Evolutionary conservation across 2,888 invertebrate species (phyloP).

Genomic region (Thymelicus acteon): DNA sequence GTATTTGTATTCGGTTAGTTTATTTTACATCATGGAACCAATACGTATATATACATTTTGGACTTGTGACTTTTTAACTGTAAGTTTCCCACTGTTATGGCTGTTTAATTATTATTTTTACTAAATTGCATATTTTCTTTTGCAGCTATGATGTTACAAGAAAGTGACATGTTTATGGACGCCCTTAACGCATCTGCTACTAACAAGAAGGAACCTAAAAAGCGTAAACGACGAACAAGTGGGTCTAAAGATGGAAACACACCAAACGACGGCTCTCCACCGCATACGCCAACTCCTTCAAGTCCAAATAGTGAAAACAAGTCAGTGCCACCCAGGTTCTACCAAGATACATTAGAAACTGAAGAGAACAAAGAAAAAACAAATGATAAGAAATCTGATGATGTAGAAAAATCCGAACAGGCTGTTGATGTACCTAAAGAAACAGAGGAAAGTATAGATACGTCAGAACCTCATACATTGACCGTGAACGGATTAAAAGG

Average conservation of each 20-base stretch:
- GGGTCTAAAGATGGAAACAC: slow-evolving; percentile 87
- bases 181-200: slow-evolving; percentile 92
- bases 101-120: no score
- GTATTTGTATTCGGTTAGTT: neutral
- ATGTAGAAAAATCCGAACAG: slow-evolving; percentile 54
- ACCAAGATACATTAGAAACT: slow-evolving; percentile 94
- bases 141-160: slow-evolving; percentile 91
- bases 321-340: slow-evolving; percentile 90
- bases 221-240: slow-evolving; percentile 90
- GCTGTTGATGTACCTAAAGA: slow-evolving; percentile 41
- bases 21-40: slow-evolving; percentile 13
- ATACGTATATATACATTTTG: slow-evolving; percentile 18
- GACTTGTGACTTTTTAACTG: neutral
- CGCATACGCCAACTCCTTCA: slow-evolving; percentile 81
- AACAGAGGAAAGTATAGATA: slow-evolving; percentile 68
- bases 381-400: slow-evolving; percentile 58
- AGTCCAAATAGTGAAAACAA: slow-evolving; percentile 76
- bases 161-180: slow-evolving; percentile 97
- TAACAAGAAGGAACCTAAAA: slow-evolving; percentile 90
- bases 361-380: slow-evolving; percentile 84
- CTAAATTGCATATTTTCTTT: slow-evolving; percentile 53
- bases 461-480: slow-evolving; percentile 70
- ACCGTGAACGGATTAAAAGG: slow-evolving; percentile 88
- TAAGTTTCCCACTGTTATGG: no score
- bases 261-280: slow-evolving; percentile 80